Evolutionary conservation across 2,888 invertebrate species (phyloP).

Genomic region (Serripes groenlandicus): DNA sequence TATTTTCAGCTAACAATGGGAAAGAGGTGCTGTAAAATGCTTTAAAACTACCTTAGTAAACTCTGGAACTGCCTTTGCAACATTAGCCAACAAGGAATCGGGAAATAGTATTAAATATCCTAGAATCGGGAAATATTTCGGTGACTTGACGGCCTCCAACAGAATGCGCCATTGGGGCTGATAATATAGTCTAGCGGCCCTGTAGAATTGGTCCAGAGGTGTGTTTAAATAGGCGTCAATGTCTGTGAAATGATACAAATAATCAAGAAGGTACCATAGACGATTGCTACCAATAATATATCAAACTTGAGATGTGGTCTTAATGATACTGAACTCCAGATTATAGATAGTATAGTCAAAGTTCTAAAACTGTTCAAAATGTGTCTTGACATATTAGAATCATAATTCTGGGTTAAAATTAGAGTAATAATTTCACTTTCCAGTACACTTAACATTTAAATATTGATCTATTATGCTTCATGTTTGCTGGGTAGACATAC

Average conservation of each 20-base stretch:
- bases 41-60: slow-evolving; percentile 37
- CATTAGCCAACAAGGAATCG: slow-evolving; percentile 49
- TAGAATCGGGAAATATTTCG: slow-evolving; percentile 50
- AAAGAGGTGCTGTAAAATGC: no score
- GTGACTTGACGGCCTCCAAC: slow-evolving; percentile 35
- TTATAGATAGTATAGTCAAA: no score
- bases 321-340: no score
- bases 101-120: slow-evolving; percentile 52
- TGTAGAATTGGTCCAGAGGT: slow-evolving; percentile 76
- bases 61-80: slow-evolving; percentile 48
- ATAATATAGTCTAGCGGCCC: slow-evolving; percentile 69
- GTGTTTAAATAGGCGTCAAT: slow-evolving; percentile 83
- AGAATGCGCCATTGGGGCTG: slow-evolving; percentile 51
- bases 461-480: no score
- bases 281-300: no score
- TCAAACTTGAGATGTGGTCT: no score
- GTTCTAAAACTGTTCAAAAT: no score
- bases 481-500: no score
- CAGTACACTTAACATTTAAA: no score
- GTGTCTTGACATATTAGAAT: no score
- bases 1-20: background rate
- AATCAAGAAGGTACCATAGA: background rate
- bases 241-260: slow-evolving; percentile 70
- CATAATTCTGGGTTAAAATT: no score
- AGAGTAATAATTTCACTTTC: no score